Base-by-base conservation (phyloP, 2,113 vertebrate species). In the Sinocyclocheilus grahami region DNA sequence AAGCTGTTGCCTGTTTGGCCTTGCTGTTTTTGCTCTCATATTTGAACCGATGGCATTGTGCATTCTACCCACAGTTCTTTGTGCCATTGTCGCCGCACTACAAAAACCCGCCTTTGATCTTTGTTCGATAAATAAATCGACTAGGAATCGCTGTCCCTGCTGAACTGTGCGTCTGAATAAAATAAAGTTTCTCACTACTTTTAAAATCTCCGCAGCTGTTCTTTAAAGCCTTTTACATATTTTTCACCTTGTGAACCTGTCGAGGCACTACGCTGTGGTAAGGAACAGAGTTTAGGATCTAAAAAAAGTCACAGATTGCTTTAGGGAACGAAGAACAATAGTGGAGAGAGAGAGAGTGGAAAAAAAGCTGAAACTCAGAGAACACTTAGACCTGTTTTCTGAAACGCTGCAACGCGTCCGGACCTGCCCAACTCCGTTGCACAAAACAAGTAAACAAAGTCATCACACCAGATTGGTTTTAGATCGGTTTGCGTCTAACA, bases 391-490 rank as follows among this genome's bases (percentile, higher is more conserved):
- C 86, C 87, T 51, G 89, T 90, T 90, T 92, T 90, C 89, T 92
- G 90, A 80, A 30, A 22, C 80, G 71, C 46, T 2, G 48, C 81
- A 53, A 78, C 92, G 85, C 92, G 95, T 92, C 90, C 82, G 83
- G 91, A 93, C 94, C 87, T 91, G 94, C 89, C 91, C 90, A 2
- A 51, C 92, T 82, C 87, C 30, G 87, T 90, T 82, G 86, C 89
- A 86, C 91, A 90, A 89, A 89, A 86, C 88, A 90, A 85, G 82
- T 91, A 92, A 93, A 94, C 93, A 90, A 87, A 90, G 91, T 90
- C 90, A 91, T 90, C 55, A 89, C 90, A 91, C 89, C 90, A 85
- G 85, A 86, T 93, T 85, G 87, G 82, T 65, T 69, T 39, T 37
- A 5, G 18, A 24, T 62, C 42, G 30, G n/a, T 67, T 42, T 77